phyloP scores from a whole-genome alignment of 2,797 vertebrate genomes.

The Squalus acanthias region DNA sequence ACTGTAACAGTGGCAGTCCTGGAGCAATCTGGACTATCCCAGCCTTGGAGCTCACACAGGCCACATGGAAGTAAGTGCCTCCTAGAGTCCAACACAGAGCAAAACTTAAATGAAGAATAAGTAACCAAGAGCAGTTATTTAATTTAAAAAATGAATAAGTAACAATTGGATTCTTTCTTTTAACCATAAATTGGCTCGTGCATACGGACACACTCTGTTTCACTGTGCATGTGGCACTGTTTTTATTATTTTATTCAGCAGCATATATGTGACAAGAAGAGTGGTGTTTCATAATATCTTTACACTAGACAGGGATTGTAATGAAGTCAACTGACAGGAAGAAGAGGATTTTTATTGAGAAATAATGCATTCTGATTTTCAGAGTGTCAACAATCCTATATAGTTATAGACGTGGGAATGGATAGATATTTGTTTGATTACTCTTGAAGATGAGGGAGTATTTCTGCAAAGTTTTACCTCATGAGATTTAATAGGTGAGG shows the following conservation, averaged over 20 bases:
- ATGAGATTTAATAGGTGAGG: neutral
- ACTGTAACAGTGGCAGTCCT: neutral
- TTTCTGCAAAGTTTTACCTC: neutral
- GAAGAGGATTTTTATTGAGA: neutral
- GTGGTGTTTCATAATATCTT: neutral
- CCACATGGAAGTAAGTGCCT: neutral
- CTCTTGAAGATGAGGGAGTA: neutral
- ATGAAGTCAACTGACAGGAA: neutral
- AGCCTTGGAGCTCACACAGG: neutral
- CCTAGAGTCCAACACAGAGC: neutral
- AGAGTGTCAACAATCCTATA: neutral
- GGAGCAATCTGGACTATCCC: neutral
- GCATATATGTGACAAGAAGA: neutral
- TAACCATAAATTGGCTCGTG: neutral
- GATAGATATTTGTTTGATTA: neutral
- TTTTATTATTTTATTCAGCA: neutral
- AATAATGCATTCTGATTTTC: neutral
- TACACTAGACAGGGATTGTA: neutral
- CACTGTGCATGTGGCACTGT: neutral
- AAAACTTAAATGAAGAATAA: neutral
- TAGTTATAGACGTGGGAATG: neutral
- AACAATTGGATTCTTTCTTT: neutral
- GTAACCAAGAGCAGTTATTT: neutral
- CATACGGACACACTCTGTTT: neutral
- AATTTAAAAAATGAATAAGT: neutral